A percentile compares a stretch with the other conserved stretches of the same genome.
phyloP scores from a whole-genome alignment of 2,113 vertebrate species.

The Centropus bengalensis region DNA sequence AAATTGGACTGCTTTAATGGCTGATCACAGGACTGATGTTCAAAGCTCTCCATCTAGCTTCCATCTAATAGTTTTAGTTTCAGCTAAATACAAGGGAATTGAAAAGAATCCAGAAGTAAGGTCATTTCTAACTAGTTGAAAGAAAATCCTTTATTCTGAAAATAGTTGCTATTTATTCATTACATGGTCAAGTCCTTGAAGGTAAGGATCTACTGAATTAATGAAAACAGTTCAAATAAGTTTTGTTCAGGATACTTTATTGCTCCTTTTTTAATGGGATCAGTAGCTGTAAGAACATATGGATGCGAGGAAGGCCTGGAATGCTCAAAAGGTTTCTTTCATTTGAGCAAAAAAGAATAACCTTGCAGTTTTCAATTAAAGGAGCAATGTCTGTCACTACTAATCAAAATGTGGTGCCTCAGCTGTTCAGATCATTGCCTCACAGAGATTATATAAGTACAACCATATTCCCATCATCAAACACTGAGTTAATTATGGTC shows the following conservation, averaged over 20 bases:
- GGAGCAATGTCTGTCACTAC: neutral
- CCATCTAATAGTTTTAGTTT: constrained; percentile 60
- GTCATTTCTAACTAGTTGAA: constrained; percentile 29
- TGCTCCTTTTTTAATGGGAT: neutral
- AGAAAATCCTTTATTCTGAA: constrained; percentile 44
- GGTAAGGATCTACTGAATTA: constrained; percentile 16
- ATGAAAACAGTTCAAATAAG: constrained; percentile 10
- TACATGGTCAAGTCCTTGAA: constrained; percentile 8
- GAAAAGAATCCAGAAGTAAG: constrained; percentile 44
- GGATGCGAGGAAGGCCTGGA: neutral
- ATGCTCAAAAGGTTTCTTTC: neutral
- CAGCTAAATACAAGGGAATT: constrained; percentile 7
- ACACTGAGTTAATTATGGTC: constrained; percentile 30
- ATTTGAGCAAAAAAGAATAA: neutral
- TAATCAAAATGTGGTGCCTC: neutral
- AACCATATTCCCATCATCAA: neutral
- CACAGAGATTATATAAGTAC: neutral
- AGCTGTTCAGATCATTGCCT: constrained; percentile 14
- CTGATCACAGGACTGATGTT: constrained; percentile 65
- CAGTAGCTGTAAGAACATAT: neutral
- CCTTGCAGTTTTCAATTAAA: neutral
- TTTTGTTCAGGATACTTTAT: neutral
- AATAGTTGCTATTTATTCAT: constrained; percentile 21
- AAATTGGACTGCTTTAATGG: constrained; percentile 67
- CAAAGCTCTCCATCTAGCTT: constrained; percentile 56